Evolutionary conservation across 1,140 invertebrate species (phyloP), one percentile per base, ranked within the genome.

Genomic region (Meloidogyne exigua): DNA sequence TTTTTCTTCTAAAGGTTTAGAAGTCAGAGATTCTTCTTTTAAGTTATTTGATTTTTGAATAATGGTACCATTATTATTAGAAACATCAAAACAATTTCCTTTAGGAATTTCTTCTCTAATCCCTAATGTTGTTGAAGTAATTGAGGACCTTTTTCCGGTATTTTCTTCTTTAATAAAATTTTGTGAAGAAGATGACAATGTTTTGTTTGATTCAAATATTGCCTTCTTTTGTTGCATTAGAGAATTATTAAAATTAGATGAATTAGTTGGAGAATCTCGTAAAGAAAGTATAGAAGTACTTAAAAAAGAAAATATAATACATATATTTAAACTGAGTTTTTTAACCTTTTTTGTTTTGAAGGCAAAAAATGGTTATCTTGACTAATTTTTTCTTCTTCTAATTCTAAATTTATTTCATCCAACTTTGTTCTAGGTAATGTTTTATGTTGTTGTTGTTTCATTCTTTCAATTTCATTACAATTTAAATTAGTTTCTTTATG

Each of bases 151-250:
- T 44, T 44, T 18, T 44, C 18, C 42, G 2, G 12, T 1, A 44
- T 44, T 44, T 44, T 44, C 42, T 44, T 18, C 18, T 44, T 44
- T 44, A 44, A 7, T 15, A 13, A 44, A 44, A 44, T 18, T 28
- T 39, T 39, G 25, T 49, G 66, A 79, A 21, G 68, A 70, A 28
- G 68, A 70, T 49, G 66, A 79, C 4, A 36, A 70, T 15, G 68
- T n/a, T 39, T 65, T 39, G n/a, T 73, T 66, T 62, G 57, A 2
- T 65, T 73, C 71, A 32, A 73, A 73, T 64, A 73, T 42, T 23
- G 49, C 62, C 18, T 64, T 65, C 18, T 73, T 73, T 28, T 73
- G 44, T 32, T 73, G 49, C 4, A 73, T 65, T 32, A 28, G 21
- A 36, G 71, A 73, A 71, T 44, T 71, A 23, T 28, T 64, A 36